Percentiles rank a stretch among this genome's conserved stretches.
Evolutionary conservation across 2,797 vertebrate species (phyloP).

Genomic region (Rhabdophis nuchalis): DNA sequence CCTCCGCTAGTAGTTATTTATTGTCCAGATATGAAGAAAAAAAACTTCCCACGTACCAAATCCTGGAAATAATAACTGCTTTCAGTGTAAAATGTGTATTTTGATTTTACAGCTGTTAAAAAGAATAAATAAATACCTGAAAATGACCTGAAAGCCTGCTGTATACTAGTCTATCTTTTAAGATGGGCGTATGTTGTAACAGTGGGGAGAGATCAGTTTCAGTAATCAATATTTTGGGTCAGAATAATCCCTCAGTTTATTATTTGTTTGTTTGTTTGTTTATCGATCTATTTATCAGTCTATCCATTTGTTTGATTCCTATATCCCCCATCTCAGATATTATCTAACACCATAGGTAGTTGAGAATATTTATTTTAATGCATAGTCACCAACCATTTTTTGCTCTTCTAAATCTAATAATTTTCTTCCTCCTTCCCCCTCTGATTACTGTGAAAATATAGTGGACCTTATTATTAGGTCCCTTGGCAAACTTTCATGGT

Average conservation of each 20-base stretch:
- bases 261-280: not conserved
- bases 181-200: no score
- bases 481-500: not conserved
- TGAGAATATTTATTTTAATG: not conserved
- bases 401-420: not conserved
- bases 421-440: not conserved
- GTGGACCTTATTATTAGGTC: not conserved
- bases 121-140: not conserved
- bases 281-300: no score
- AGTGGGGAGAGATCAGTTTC: not conserved
- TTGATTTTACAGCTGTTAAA: not conserved
- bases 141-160: not conserved
- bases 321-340: not conserved
- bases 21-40: not conserved
- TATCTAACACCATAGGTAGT: not conserved
- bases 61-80: not conserved
- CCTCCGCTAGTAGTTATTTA: not conserved
- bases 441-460: not conserved
- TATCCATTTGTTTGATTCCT: not conserved
- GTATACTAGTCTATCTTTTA: not conserved
- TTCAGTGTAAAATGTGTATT: not conserved
- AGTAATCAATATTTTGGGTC: not conserved
- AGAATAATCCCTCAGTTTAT: not conserved
- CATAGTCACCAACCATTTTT: not conserved
- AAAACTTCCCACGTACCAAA: no score